Evolutionary conservation across 2,113 vertebrate species (phyloP).

Genomic region (Phrynocephalus versicolor): DNA sequence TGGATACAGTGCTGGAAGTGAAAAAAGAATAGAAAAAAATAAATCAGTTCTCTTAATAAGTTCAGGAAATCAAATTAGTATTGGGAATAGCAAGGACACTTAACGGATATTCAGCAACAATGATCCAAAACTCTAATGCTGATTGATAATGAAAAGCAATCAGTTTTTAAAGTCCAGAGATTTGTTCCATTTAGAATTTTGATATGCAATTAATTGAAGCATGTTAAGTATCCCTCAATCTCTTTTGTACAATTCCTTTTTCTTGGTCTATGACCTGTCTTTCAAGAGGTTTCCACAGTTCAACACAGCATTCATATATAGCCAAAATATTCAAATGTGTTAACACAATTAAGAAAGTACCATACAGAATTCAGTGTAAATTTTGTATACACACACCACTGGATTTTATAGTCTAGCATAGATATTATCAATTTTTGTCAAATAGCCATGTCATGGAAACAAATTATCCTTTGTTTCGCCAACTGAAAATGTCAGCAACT

Average conservation of each 20-base stretch:
- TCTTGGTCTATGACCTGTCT: neutral
- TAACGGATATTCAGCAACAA: neutral
- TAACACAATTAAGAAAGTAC: neutral
- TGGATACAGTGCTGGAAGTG: neutral
- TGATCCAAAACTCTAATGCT: too few species aligned
- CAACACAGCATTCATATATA: neutral
- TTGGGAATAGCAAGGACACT: neutral
- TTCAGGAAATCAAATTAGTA: neutral
- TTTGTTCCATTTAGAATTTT: neutral
- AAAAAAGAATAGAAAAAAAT: neutral
- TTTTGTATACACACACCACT: too few species aligned
- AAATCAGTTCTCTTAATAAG: neutral
- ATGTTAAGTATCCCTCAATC: neutral
- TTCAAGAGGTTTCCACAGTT: neutral
- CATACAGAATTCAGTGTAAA: too few species aligned
- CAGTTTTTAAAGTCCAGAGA: neutral
- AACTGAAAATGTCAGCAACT: too few species aligned
- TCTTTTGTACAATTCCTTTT: neutral
- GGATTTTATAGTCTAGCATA: too few species aligned
- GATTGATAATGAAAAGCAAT: neutral
- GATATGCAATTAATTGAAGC: neutral
- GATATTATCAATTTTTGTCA: too few species aligned
- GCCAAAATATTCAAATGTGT: neutral
- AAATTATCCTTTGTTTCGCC: too few species aligned
- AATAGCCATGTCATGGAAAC: too few species aligned